Evolutionary conservation across 2,113 vertebrate species (phyloP), one percentile per base, ranked within the genome.

Genomic region (Prionailurus bengalensis): DNA sequence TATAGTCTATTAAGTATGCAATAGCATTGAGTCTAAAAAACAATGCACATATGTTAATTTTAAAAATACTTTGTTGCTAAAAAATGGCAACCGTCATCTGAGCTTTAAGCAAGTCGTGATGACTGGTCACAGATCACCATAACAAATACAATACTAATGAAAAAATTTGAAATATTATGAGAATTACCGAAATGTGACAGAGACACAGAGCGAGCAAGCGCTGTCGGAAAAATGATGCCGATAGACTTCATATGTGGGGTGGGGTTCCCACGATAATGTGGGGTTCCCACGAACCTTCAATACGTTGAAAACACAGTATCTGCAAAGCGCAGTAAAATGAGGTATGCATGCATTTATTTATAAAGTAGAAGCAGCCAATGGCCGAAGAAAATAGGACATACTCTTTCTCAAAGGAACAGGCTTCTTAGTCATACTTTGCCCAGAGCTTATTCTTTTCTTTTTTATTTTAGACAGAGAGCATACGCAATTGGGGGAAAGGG

Each of bases 311-410:
- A 7, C 6, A 45, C 7, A 76, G 8, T 76, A 76, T 29, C 73
- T 31, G 42, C 42, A 48, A 78, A 78, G 42, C 1, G 7, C 74
- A 78, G 23, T 61, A 61, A 78, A 78, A 78, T 78, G 74, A 78
- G 14, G 42, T 48, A 48, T 78, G 42, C 25, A 27, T 78, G 42
- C 55, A 95, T 86, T 92, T 95, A 95, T 86, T 92, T 95, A 29
- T 58, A 76, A 95, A 86, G 25, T 61, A 82, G 45, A 96, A 83
- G 61, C 8, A 87, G 63, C 29, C 29, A 84, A 89, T 76, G 1
- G 16, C 6, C n/a, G 39, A 14, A 86, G 36, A 85, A 96, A 97
- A 66, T 87, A 45, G 17, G 73, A 58, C 25, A 82, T 85, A 23
- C 10, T 74, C 1, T 92, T 96, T 86, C 66, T 83, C 73, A 92